Evolutionary conservation across 2,888 invertebrate genomes (phyloP), one percentile per base, ranked within the genome.

Genomic region (Eudemis profundana): DNA sequence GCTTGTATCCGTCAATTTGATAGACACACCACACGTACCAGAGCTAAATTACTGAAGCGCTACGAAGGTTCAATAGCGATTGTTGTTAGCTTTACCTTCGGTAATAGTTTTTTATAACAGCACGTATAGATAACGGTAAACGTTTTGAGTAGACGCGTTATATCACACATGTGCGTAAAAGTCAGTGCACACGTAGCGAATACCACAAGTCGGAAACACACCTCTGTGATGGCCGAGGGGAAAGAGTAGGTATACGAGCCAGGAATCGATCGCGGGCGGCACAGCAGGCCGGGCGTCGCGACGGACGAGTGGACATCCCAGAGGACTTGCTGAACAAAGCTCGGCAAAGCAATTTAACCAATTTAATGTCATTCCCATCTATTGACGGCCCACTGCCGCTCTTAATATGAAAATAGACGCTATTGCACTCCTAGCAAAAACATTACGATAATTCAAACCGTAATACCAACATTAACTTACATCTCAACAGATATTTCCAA

Each of bases 311-410:
- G 78, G 78, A 77, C 83, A 79, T 79, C 89, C 86, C 86, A 78
- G 77, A 82, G 87, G 87, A 85, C 78, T 77, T 77, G 82, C 84
- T 82, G 81, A 83, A 81, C 83, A 83, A 82, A 84, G 81, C 85
- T 83, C 84, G 80, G 83, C 84, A 79, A 85, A 89, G 87, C 89
- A 90, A 90, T 90, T 90, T 86, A 88, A 87, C 89, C 90, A 91
- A 90, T 91, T 90, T 90, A 89, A 89, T 89, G 85, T 89, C 86
- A 86, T 89, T 87, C 87, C 82, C 77, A 78, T 83, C 89, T 84
- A 90, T 90, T 90, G 89, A 89, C 84, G 84, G 82, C 77, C 84
- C 85, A 84, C 81, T 85, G 88, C 81, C 85, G 88, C 69, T 87
- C 89, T 86, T 86, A 85, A 90, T 89, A 89, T 83, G 85, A 90